Base-by-base conservation (phyloP, 2,888 invertebrate genomes). In the Latrodectus hesperus region DNA sequence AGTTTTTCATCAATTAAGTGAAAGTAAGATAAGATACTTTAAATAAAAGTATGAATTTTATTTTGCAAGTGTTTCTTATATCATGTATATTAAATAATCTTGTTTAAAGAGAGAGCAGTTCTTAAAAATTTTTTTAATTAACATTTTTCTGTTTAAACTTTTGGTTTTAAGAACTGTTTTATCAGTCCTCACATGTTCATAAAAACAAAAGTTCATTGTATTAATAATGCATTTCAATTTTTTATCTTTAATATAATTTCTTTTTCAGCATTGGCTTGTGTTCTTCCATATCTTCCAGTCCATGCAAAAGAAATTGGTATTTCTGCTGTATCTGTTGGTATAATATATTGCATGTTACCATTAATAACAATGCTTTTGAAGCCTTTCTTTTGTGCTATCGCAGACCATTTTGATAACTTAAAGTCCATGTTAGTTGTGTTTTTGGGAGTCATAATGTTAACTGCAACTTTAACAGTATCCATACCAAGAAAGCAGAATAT, bases 341-440 rank as follows among this genome's bases (percentile, higher is more conserved):
- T 89, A 49, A 83, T 90, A 11, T 90, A 86, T 65, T 88, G 75
- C 22, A 67, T 90, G 14, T 38, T 90, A 26, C 90, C 90, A 17
- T 81, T 90, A n/a, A 64, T 89, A n/a, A 87, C 88, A 64, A 84
- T 90, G 67, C 38, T 90, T 9, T 26, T 82, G 5, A 90, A 90
- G 70, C 90, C 90, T 17, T 68, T 89, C 14, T 78, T 90, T 81
- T 90, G 90, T 22, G 84, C 79, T 11, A 64, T 90, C 16, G 90
- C 89, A 22, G 90, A 90, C 78, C 83, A 84, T 68, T 84, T 88
- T 64, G 72, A 88, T n/a, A 87, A 81, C 12, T 49, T 89, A 26
- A 88, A 79, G 64, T 38, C 67, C 11, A 53, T 89, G 12, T 49
- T 84, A 38, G 12, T 84, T 10, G 64, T 89, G 51, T 84, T 88